A percentile compares a stretch with the other conserved stretches of the same genome.
phyloP scores from a whole-genome alignment of 2,113 vertebrate species.

The Eptesicus fuscus region DNA sequence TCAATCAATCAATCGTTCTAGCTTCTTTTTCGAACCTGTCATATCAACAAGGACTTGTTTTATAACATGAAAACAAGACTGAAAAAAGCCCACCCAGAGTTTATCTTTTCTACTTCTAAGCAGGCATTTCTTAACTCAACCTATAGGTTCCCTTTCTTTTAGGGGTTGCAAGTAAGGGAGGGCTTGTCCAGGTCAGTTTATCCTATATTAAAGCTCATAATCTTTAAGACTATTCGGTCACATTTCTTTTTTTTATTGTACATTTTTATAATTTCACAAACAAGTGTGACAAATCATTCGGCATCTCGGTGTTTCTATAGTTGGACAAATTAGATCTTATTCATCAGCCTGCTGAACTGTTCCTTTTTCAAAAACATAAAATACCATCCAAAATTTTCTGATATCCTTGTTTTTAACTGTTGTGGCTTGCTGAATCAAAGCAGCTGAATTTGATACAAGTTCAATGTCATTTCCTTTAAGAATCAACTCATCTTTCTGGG shows the following conservation, averaged over 20 bases:
- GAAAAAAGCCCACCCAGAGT: not conserved
- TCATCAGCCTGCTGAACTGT: too few species aligned
- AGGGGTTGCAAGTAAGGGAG: not conserved
- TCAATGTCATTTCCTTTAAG: too few species aligned
- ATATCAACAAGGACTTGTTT: not conserved
- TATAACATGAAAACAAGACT: not conserved
- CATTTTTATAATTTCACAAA: too few species aligned
- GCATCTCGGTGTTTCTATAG: too few species aligned
- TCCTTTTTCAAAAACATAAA: too few species aligned
- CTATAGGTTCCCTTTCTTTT: not conserved
- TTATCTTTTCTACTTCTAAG: not conserved
- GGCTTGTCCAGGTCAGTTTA: not conserved
- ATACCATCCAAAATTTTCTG: too few species aligned
- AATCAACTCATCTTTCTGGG: too few species aligned
- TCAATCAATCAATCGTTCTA: not conserved
- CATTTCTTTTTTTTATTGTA: not conserved
- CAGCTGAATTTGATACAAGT: too few species aligned
- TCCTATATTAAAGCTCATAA: conserved; percentile 25
- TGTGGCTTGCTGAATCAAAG: too few species aligned
- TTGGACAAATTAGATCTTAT: too few species aligned
- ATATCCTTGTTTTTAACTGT: too few species aligned
- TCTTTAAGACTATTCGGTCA: not conserved
- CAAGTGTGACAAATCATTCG: too few species aligned
- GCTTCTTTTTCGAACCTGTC: not conserved
- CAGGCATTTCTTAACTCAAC: not conserved